phyloP scores from a whole-genome alignment of 2,888 invertebrate species.

The Osmoderma eremita region DNA sequence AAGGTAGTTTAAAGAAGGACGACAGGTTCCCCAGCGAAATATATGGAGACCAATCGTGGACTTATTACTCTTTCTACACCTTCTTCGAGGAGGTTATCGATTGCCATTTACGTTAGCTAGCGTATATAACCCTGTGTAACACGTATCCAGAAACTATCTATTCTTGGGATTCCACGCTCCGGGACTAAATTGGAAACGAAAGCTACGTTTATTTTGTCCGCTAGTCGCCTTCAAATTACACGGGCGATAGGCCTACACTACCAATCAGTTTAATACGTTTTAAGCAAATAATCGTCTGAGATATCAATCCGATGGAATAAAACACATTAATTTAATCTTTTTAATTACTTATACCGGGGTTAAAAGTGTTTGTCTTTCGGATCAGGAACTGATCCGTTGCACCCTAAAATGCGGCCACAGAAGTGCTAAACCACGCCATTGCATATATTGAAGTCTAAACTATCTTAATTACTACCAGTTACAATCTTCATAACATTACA shows the following conservation, averaged over 20 bases:
- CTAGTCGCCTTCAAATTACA: conserved; percentile 25
- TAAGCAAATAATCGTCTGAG: too few species aligned
- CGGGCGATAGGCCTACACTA: conserved; percentile 4
- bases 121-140: conserved; percentile 51
- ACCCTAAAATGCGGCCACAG: too few species aligned
- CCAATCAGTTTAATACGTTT: too few species aligned
- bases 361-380: too few species aligned
- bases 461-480: too few species aligned
- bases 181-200: conserved; percentile 29
- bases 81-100: conserved; percentile 52
- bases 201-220: conserved; percentile 16
- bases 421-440: too few species aligned
- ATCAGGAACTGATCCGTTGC: too few species aligned
- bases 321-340: too few species aligned
- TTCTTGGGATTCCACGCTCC: conserved; percentile 25
- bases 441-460: too few species aligned
- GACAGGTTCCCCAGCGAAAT: conserved; percentile 28
- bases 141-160: conserved; percentile 48
- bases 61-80: conserved; percentile 53
- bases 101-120: conserved; percentile 52
- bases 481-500: too few species aligned
- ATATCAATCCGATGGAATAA: too few species aligned
- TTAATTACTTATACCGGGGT: too few species aligned
- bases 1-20: conserved; percentile 32
- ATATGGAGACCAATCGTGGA: conserved; percentile 47